Conservation (phyloP, 2,113 vertebrate species). For the Podocnemis expansa region DNA sequence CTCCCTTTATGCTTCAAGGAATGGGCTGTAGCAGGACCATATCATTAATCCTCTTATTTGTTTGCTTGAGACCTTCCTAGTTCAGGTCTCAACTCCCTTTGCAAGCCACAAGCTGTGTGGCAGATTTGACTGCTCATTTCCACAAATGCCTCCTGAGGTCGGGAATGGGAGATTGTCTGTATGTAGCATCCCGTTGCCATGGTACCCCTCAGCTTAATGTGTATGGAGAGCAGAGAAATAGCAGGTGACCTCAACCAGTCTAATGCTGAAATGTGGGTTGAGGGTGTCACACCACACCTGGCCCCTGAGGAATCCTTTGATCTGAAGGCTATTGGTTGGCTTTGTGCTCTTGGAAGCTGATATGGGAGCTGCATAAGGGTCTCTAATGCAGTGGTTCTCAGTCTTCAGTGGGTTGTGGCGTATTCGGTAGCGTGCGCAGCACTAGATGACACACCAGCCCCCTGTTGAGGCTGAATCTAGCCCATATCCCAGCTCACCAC, state of each 20-base stretch:
- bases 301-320: background rate
- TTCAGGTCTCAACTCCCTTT: too few relatives aligned
- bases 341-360: background rate
- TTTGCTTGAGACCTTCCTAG: too few relatives aligned
- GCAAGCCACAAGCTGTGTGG: too few relatives aligned
- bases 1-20: background rate
- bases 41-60: background rate
- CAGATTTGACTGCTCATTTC: too few relatives aligned
- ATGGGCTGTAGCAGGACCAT: background rate
- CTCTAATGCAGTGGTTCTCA: background rate
- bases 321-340: background rate
- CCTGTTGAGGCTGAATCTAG: too few relatives aligned
- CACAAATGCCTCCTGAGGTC: too few relatives aligned
- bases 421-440: too few relatives aligned
- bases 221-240: background rate
- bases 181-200: background rate
- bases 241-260: background rate
- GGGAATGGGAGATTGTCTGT: too few relatives aligned
- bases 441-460: too few relatives aligned
- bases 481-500: too few relatives aligned
- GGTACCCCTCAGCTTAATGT: background rate
- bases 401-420: too few relatives aligned
- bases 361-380: too few relatives aligned
- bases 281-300: background rate
- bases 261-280: background rate